phyloP scores from a whole-genome alignment of 2,888 invertebrate species.

The Lymantria dispar region DNA sequence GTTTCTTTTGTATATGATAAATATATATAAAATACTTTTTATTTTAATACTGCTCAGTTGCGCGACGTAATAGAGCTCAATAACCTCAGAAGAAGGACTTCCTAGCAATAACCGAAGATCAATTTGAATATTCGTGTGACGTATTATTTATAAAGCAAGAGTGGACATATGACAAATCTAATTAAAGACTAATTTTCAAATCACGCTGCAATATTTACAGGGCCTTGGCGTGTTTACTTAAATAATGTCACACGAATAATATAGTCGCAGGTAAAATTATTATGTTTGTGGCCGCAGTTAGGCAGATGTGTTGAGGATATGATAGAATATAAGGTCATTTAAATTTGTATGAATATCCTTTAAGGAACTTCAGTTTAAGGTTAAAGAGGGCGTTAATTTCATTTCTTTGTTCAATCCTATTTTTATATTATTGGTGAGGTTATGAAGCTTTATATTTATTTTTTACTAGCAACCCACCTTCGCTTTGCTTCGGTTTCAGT shows the following conservation, averaged over 20 bases:
- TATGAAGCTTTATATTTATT: too few relatives aligned
- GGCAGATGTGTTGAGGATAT: background rate
- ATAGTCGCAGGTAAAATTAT: conserved; percentile 16
- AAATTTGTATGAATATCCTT: background rate
- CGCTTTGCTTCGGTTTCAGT: too few relatives aligned
- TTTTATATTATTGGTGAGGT: too few relatives aligned
- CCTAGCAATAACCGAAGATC: background rate
- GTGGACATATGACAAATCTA: conserved; percentile 50
- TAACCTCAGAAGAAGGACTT: too few relatives aligned
- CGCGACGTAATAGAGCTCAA: too few relatives aligned
- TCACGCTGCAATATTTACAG: conserved; percentile 50
- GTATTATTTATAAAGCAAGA: conserved; percentile 26
- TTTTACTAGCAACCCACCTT: too few relatives aligned
- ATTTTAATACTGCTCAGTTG: too few relatives aligned
- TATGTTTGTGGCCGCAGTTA: conserved; percentile 2
- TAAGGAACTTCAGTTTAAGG: background rate
- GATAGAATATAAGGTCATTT: background rate
- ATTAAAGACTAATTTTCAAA: conserved; percentile 61
- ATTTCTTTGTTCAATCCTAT: too few relatives aligned
- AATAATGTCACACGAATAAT: conserved; percentile 38
- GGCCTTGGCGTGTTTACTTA: conserved; percentile 42
- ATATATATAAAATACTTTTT: too few relatives aligned
- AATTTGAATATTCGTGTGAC: conserved; percentile 1
- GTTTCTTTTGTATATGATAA: too few relatives aligned
- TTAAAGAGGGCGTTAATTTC: too few relatives aligned